These are phyloP conservation scores for Stenichneumon culpator DNA, from an alignment of 2,888 invertebrate species.

Conservation along the genomic window DNA sequence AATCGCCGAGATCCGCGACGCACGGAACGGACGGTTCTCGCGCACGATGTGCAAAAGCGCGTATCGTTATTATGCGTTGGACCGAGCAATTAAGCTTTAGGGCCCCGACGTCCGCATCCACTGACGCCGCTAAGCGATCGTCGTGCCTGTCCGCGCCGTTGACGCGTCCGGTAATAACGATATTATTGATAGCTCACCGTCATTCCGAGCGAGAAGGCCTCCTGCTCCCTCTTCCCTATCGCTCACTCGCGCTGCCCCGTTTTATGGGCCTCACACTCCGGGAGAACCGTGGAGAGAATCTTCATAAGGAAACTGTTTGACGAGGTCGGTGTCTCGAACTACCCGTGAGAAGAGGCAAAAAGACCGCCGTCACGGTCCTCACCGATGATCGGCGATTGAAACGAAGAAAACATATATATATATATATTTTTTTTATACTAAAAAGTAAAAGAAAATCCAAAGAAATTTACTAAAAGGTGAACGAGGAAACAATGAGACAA, in stretches of 20 bases:
- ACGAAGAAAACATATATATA: background rate
- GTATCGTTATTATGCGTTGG: conserved; percentile 31
- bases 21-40: conserved; percentile 12
- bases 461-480: background rate
- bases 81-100: conserved; percentile 63
- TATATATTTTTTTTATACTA: background rate
- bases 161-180: conserved; percentile 71
- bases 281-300: conserved; percentile 43
- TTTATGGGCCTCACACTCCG: conserved; percentile 60
- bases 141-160: conserved; percentile 61
- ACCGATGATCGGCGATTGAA: conserved; percentile 22
- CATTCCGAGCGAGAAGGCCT: conserved; percentile 65
- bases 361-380: conserved; percentile 42
- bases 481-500: conserved; percentile 3
- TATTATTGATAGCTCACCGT: conserved; percentile 70
- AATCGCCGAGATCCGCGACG: conserved; percentile 42
- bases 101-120: conserved; percentile 55
- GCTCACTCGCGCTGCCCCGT: conserved; percentile 39
- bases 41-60: background rate
- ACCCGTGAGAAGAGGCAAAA: conserved; percentile 58
- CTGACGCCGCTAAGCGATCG: conserved; percentile 58
- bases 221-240: conserved; percentile 31
- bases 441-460: background rate
- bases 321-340: conserved; percentile 52
- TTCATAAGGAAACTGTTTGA: conserved; percentile 64